Conservation (phyloP, 1,140 invertebrate species). For the Drosophila pallidifrons region DNA sequence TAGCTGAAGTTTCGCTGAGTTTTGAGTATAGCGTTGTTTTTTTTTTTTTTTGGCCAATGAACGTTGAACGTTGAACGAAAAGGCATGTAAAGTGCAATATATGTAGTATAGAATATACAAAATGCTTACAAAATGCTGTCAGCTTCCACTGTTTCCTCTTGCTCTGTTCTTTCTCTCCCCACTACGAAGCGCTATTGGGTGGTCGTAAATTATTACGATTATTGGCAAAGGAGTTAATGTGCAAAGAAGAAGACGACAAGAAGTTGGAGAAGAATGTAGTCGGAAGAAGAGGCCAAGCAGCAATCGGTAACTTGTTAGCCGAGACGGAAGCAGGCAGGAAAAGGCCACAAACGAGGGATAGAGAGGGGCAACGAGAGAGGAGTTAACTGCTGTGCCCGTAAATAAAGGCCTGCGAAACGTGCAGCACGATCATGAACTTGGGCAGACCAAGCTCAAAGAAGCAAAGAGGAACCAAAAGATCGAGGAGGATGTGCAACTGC, state of each 20-base stretch:
- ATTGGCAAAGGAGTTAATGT: slow-evolving; percentile 78
- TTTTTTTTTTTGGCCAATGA: slow-evolving; percentile 19
- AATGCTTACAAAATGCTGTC: slow-evolving; percentile 65
- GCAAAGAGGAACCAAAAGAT: not conserved
- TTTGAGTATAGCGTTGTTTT: slow-evolving; percentile 24
- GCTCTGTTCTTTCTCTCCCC: not conserved
- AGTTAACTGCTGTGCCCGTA: slow-evolving; percentile 46
- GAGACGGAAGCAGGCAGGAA: slow-evolving; percentile 14
- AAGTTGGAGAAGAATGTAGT: not conserved
- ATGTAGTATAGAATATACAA: slow-evolving; percentile 28
- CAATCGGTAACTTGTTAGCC: slow-evolving; percentile 77
- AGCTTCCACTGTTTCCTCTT: slow-evolving; percentile 21
- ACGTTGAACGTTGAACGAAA: no score
- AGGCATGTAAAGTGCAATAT: slow-evolving; percentile 12
- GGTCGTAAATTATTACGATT: slow-evolving; percentile 80
- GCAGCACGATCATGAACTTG: slow-evolving; percentile 73
- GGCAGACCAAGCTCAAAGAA: slow-evolving; percentile 22
- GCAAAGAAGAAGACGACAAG: slow-evolving; percentile 44
- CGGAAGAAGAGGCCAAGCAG: not conserved
- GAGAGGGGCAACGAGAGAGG: not conserved
- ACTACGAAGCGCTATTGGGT: slow-evolving; percentile 58
- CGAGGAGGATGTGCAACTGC: not conserved
- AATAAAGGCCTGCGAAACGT: slow-evolving; percentile 73
- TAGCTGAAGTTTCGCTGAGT: slow-evolving; percentile 20
- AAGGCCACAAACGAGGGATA: no score